A percentile compares a stretch with the other conserved stretches of the same genome.
phyloP scores from a whole-genome alignment of 2,888 invertebrate species.

The Anthophora plumipes region DNA sequence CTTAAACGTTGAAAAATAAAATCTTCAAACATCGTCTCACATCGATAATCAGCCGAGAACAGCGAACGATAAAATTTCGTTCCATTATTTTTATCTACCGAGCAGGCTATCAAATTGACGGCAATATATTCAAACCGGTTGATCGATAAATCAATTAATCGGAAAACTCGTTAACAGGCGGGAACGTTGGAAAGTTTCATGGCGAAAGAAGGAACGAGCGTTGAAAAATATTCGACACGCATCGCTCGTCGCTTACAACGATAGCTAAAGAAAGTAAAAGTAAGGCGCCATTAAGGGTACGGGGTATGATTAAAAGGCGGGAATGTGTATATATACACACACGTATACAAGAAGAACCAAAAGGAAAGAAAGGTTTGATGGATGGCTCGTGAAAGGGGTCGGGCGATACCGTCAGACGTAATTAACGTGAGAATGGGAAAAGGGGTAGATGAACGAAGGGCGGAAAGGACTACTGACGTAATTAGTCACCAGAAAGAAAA shows the following conservation, averaged over 20 bases:
- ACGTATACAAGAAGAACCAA: slow-evolving; percentile 19
- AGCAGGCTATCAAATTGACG: not conserved
- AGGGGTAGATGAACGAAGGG: slow-evolving; percentile 51
- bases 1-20: not conserved
- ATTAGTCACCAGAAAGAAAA: slow-evolving; percentile 56
- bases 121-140: not conserved
- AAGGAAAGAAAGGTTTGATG: slow-evolving; percentile 61
- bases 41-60: not conserved
- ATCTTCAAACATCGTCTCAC: not conserved
- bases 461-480: slow-evolving; percentile 57
- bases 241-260: not conserved
- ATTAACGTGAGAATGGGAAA: slow-evolving; percentile 59
- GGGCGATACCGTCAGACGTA: slow-evolving; percentile 59
- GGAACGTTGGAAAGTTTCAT: not conserved
- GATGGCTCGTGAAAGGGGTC: slow-evolving; percentile 43
- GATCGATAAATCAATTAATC: slow-evolving; percentile 25
- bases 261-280: not conserved
- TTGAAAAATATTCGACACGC: slow-evolving; percentile 6
- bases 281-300: slow-evolving; percentile 13
- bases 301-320: slow-evolving; percentile 31
- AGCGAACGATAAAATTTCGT: not conserved
- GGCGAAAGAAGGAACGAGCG: too few relatives aligned
- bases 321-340: slow-evolving; percentile 9
- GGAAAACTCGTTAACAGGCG: not conserved
- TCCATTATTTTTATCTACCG: not conserved